A percentile compares a stretch with the other conserved stretches of the same genome.
Conservation (phyloP, 2,113 vertebrate genomes). For the Chlorodrepanis virens region DNA sequence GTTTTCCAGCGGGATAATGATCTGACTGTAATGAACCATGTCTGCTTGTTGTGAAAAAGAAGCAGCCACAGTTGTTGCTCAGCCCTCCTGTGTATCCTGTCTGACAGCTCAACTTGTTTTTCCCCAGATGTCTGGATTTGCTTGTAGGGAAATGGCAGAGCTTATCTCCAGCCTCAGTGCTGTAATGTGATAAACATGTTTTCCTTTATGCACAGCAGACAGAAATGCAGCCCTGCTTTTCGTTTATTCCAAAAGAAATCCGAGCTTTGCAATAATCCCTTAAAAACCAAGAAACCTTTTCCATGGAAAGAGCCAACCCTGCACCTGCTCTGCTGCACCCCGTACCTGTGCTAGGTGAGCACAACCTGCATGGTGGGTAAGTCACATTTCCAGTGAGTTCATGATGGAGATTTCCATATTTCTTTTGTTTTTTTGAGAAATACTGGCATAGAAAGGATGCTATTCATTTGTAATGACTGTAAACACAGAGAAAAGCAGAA, state of each 20-base stretch:
- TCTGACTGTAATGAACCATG: slow-evolving; percentile 46
- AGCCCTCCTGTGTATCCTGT: slow-evolving; percentile 5
- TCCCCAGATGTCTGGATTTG: not conserved
- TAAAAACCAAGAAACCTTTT: not conserved
- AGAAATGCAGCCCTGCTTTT: not conserved
- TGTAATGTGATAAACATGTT: not conserved
- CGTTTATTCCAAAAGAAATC: not conserved
- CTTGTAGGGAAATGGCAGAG: slow-evolving; percentile 7
- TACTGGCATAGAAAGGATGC: not conserved
- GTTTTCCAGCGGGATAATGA: slow-evolving; percentile 42
- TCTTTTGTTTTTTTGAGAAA: not conserved
- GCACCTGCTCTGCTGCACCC: not conserved
- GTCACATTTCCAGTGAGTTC: not conserved
- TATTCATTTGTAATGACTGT: not conserved
- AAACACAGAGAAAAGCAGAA: not conserved
- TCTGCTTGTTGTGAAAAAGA: not conserved
- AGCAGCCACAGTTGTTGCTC: not conserved
- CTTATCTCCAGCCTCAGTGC: not conserved
- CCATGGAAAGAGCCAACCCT: not conserved
- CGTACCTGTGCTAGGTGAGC: not conserved
- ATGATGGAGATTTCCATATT: not conserved
- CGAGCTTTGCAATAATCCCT: not conserved
- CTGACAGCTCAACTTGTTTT: not conserved
- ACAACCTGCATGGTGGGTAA: not conserved
- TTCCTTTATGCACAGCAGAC: not conserved